phyloP scores from a whole-genome alignment of 2,888 invertebrate species.

The Caenorhabditis sp. region DNA sequence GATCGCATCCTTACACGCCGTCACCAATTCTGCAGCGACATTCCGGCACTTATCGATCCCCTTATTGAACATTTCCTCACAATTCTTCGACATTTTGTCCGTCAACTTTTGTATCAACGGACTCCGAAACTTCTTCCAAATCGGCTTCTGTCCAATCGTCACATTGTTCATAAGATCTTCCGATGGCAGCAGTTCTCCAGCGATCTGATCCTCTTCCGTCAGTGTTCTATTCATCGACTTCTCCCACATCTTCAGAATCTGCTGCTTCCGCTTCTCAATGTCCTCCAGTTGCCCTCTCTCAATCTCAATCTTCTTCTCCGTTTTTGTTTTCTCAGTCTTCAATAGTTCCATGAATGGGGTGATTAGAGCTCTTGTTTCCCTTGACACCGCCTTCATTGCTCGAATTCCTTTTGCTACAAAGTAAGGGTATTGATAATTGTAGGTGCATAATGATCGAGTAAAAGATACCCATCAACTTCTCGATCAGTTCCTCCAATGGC shows the following conservation, averaged over 20 bases:
- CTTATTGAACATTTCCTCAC: slow-evolving; percentile 75
- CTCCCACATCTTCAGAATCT: slow-evolving; percentile 53
- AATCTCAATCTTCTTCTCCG: slow-evolving; percentile 41
- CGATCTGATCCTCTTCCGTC: slow-evolving; percentile 49
- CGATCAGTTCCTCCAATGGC: slow-evolving; percentile 75
- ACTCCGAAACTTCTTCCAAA: slow-evolving; percentile 65
- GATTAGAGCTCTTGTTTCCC: slow-evolving; percentile 59
- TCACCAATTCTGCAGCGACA: slow-evolving; percentile 46
- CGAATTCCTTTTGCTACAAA: slow-evolving; percentile 63
- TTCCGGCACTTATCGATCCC: slow-evolving; percentile 73
- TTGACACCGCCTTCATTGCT: slow-evolving; percentile 57
- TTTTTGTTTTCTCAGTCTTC: slow-evolving; percentile 43
- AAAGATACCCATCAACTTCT: slow-evolving; percentile 76
- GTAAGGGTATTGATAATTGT: no score
- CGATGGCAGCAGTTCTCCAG: slow-evolving; percentile 27
- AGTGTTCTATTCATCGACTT: slow-evolving; percentile 54
- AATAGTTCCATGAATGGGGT: slow-evolving; percentile 67
- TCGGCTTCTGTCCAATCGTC: slow-evolving; percentile 50
- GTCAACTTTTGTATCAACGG: slow-evolving; percentile 67
- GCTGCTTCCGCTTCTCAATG: slow-evolving; percentile 46
- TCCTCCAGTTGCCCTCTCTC: slow-evolving; percentile 47
- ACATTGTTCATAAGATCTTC: slow-evolving; percentile 41
- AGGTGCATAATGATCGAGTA: no score
- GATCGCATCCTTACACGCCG: slow-evolving; percentile 48
- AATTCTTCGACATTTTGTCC: slow-evolving; percentile 70